These are phyloP conservation scores for Dicerorhinus sumatrensis DNA, from an alignment of 2,113 vertebrate genomes.

Conservation along the genomic window DNA sequence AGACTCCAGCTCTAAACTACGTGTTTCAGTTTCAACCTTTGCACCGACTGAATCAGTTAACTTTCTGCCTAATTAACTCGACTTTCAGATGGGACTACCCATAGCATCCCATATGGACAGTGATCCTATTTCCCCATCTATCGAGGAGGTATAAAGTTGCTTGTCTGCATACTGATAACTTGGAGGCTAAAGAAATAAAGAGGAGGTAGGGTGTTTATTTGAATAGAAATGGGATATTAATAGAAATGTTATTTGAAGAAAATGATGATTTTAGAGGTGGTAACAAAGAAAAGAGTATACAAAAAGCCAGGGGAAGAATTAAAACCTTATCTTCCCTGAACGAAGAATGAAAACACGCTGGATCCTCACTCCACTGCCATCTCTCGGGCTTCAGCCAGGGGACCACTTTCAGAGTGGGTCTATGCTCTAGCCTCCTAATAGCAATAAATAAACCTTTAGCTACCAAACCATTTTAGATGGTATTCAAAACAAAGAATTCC, in stretches of 20 bases:
- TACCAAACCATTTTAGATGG: background rate
- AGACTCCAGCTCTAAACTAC: background rate
- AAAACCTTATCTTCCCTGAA: background rate
- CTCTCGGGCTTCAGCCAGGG: too few species aligned
- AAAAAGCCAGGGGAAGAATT: background rate
- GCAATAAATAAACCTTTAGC: background rate
- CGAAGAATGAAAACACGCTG: background rate
- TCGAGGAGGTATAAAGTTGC: background rate
- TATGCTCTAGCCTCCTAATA: accelerated
- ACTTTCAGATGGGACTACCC: background rate
- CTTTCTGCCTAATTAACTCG: slow-evolving; percentile 61
- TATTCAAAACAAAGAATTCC: slow-evolving; percentile 64
- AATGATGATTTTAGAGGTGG: background rate
- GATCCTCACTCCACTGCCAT: accelerated
- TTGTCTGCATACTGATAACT: slow-evolving; percentile 44
- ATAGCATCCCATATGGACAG: background rate
- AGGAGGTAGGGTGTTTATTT: slow-evolving; percentile 12
- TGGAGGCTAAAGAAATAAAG: background rate
- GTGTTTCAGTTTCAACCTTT: slow-evolving; percentile 45
- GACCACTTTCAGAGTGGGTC: background rate
- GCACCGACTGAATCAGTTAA: background rate
- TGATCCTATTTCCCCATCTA: background rate
- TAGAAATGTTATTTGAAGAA: slow-evolving; percentile 23
- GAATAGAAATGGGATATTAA: background rate
- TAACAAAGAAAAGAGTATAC: background rate